phyloP scores from a whole-genome alignment of 2,797 vertebrate genomes.

The Sebastolobus alascanus region DNA sequence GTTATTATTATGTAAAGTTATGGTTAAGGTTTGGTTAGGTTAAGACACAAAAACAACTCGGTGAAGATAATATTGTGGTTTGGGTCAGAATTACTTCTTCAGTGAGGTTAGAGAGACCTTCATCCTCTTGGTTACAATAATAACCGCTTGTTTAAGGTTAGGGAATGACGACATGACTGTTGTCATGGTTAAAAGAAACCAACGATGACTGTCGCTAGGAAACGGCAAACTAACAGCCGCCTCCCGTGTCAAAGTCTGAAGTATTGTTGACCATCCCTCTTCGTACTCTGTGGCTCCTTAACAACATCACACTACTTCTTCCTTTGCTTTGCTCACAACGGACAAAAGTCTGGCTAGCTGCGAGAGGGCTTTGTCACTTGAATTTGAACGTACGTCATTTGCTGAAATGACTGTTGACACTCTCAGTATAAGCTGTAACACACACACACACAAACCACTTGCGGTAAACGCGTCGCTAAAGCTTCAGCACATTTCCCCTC shows the following conservation, averaged over 20 bases:
- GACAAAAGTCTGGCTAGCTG: neutral
- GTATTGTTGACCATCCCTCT: neutral
- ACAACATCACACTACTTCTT: neutral
- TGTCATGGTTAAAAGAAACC: neutral
- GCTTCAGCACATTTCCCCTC: constrained; percentile 16
- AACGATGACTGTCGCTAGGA: neutral
- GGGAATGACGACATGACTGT: neutral
- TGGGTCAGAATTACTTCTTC: neutral
- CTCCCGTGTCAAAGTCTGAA: neutral
- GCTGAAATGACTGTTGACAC: neutral
- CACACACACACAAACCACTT: neutral
- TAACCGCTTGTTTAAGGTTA: neutral
- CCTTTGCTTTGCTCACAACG: neutral
- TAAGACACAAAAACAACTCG: neutral
- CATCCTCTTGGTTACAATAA: neutral
- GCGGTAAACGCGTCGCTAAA: neutral
- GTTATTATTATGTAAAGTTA: neutral
- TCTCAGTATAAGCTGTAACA: constrained; percentile 3
- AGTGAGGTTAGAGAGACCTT: neutral
- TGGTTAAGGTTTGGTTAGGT: too few species aligned
- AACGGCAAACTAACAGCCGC: neutral
- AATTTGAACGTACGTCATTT: neutral
- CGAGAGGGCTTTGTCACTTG: neutral
- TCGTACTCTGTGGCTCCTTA: neutral
- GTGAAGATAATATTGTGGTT: neutral